Evolutionary conservation across 1,140 invertebrate species (phyloP).

Genomic region (Adelges cooleyi): DNA sequence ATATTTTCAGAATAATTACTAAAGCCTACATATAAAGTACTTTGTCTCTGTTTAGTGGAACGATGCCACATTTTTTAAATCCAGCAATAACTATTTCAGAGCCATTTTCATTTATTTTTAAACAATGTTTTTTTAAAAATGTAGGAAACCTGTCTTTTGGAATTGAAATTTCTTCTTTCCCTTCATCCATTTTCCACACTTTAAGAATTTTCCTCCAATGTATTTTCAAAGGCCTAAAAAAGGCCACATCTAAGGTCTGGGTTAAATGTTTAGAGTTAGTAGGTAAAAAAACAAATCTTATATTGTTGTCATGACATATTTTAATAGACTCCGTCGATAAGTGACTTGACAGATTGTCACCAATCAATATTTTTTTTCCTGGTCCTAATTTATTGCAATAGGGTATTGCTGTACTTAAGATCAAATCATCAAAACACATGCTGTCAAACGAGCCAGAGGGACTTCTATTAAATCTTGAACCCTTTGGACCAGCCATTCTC

Average conservation of each 20-base stretch:
- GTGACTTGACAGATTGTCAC: slow-evolving; percentile 39
- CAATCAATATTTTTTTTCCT: slow-evolving; percentile 34
- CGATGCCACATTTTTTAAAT: slow-evolving; percentile 30
- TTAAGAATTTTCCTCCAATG: slow-evolving; percentile 37
- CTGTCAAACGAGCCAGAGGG: slow-evolving; percentile 36
- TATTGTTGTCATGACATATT: slow-evolving; percentile 36
- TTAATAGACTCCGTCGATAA: slow-evolving; percentile 36
- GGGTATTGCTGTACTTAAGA: slow-evolving; percentile 34
- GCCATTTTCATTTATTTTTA: slow-evolving; percentile 20
- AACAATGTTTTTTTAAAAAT: background rate
- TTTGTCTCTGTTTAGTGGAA: slow-evolving; percentile 27
- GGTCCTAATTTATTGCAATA: slow-evolving; percentile 29
- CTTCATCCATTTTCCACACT: slow-evolving; percentile 36
- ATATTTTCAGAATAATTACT: background rate
- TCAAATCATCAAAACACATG: slow-evolving; percentile 38
- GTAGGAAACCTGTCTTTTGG: background rate
- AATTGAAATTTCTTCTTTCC: too few relatives aligned
- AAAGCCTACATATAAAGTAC: slow-evolving; percentile 13
- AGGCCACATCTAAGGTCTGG: slow-evolving; percentile 41
- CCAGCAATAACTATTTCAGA: slow-evolving; percentile 25
- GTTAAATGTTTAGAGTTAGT: slow-evolving; percentile 39
- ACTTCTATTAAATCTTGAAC: slow-evolving; percentile 36
- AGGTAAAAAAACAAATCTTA: slow-evolving; percentile 38
- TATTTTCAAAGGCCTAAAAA: slow-evolving; percentile 38
- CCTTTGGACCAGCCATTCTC: slow-evolving; percentile 35